phyloP scores from a whole-genome alignment of 2,797 vertebrate species.

The Sphaeramia orbicularis region DNA sequence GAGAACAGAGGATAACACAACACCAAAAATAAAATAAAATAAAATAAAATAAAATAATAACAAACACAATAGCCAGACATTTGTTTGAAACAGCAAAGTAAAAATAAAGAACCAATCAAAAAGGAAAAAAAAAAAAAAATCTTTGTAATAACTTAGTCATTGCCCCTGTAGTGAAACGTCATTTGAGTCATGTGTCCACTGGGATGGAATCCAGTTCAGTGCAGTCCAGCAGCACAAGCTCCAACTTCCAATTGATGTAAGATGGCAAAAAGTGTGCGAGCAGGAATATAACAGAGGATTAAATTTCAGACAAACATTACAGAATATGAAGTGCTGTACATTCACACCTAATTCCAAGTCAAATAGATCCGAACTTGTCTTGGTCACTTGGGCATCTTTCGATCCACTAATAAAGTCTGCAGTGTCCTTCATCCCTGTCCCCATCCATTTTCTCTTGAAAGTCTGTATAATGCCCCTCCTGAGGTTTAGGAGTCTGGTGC shows the following conservation, averaged over 20 bases:
- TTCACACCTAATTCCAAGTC: constrained; percentile 49
- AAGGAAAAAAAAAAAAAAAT: neutral
- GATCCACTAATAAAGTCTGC: constrained; percentile 59
- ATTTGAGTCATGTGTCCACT: constrained; percentile 16
- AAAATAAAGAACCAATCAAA: neutral
- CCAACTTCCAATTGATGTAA: constrained; percentile 4
- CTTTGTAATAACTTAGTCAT: constrained; percentile 29
- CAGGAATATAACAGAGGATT: constrained; percentile 28
- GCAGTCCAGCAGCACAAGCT: constrained; percentile 39
- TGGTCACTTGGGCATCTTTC: constrained; percentile 47
- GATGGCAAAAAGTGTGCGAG: constrained; percentile 15
- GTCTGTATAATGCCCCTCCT: constrained; percentile 50
- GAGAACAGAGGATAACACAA: constrained; percentile 35
- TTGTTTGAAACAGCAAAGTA: constrained; percentile 18
- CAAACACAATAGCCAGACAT: constrained; percentile 33
- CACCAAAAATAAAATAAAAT: constrained; percentile 6
- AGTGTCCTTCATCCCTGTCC: constrained; percentile 46
- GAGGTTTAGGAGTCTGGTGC: constrained; percentile 56
- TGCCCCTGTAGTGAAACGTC: constrained; percentile 1
- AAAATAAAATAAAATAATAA: neutral
- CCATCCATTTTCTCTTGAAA: constrained; percentile 39
- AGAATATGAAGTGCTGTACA: constrained; percentile 59
- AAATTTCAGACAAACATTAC: constrained; percentile 4
- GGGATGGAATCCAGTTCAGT: constrained; percentile 39
- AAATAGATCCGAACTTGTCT: constrained; percentile 26